These are phyloP conservation scores for Meleagris gallopavo DNA, from an alignment of 2,113 vertebrate species.

Conservation along the genomic window DNA sequence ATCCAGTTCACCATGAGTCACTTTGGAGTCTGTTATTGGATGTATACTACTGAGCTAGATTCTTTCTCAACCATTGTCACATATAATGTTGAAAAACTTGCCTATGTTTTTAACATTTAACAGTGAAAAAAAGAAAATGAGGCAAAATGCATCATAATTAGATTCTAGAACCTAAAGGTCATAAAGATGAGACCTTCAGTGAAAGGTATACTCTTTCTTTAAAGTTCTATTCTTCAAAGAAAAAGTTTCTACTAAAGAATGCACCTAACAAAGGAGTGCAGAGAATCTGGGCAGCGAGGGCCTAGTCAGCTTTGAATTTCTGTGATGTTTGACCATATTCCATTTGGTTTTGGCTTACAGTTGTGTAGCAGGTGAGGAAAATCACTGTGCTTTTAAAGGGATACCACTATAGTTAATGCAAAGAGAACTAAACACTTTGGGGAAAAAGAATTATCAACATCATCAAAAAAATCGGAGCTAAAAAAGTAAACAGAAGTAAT, in stretches of 20 bases:
- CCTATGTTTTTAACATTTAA: neutral
- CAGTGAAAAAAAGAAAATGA: neutral
- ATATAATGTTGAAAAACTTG: neutral
- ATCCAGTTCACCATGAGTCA: neutral
- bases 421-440: slow-evolving; percentile 3
- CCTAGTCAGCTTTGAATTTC: slow-evolving; percentile 1
- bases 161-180: neutral
- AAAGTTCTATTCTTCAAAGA: slow-evolving; percentile 1
- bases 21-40: neutral
- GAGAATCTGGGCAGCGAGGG: neutral
- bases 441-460: slow-evolving; percentile 8
- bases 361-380: neutral
- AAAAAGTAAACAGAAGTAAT: slow-evolving; percentile 21
- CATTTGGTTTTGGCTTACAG: neutral
- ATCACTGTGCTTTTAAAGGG: neutral
- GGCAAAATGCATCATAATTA: neutral
- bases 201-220: neutral
- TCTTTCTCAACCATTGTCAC: neutral
- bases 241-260: neutral
- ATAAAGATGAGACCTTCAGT: neutral
- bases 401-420: neutral
- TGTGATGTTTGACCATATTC: neutral
- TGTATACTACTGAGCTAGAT: neutral
- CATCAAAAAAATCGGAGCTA: neutral
- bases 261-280: neutral